phyloP scores from a whole-genome alignment of 2,888 invertebrate genomes.

The Habroteleia sp. region DNA sequence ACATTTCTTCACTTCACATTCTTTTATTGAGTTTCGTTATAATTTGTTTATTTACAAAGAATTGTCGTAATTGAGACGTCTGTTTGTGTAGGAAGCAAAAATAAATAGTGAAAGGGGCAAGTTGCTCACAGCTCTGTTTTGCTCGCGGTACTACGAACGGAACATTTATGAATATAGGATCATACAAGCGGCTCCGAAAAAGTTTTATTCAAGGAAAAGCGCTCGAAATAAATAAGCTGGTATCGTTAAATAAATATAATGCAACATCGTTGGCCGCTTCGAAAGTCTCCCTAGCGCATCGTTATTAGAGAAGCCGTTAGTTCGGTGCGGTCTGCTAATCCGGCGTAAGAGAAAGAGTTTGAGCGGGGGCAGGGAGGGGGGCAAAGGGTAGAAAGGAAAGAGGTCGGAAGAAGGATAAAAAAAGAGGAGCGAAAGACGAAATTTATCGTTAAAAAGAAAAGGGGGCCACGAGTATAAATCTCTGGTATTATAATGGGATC shows the following conservation, averaged over 20 bases:
- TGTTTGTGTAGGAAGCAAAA: not conserved
- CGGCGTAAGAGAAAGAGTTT: slow-evolving; percentile 60
- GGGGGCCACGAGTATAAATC: slow-evolving; percentile 80
- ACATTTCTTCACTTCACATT: no score
- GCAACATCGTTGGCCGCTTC: slow-evolving; percentile 49
- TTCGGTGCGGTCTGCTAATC: slow-evolving; percentile 67
- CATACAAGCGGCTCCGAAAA: slow-evolving; percentile 43
- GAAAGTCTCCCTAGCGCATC: slow-evolving; percentile 63
- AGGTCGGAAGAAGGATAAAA: slow-evolving; percentile 65
- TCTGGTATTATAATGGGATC: slow-evolving; percentile 81
- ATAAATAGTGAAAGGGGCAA: slow-evolving; percentile 6
- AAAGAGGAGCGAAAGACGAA: slow-evolving; percentile 72
- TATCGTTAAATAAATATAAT: slow-evolving; percentile 64
- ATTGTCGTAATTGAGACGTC: no score
- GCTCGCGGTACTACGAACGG: no score
- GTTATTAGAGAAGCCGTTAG: slow-evolving; percentile 70
- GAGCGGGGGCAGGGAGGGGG: slow-evolving; percentile 46
- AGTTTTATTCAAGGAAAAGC: slow-evolving; percentile 56
- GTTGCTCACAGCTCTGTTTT: no score
- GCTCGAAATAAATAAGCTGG: slow-evolving; percentile 61
- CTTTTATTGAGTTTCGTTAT: no score
- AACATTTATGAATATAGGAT: slow-evolving; percentile 53
- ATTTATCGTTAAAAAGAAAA: slow-evolving; percentile 81
- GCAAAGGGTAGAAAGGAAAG: slow-evolving; percentile 60
- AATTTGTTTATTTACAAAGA: no score